phyloP scores from a whole-genome alignment of 2,888 invertebrate genomes.

The Zaprionus obscuricornis region DNA sequence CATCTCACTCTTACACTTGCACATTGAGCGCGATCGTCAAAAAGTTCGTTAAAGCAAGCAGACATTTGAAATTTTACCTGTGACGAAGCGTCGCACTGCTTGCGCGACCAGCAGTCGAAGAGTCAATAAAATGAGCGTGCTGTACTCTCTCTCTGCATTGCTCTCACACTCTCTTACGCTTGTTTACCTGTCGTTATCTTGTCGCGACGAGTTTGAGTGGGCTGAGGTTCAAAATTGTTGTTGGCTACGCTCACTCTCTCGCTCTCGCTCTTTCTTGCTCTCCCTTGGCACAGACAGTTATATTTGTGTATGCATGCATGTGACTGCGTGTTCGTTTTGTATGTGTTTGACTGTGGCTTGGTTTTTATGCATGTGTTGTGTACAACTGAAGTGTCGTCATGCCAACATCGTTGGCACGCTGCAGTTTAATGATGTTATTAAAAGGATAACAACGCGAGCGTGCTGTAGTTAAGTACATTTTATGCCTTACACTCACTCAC shows the following conservation, averaged over 20 bases:
- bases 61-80: constrained; percentile 72
- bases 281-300: not conserved
- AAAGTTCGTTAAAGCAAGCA: constrained; percentile 60
- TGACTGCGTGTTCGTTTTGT: constrained; percentile 12
- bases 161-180: constrained; percentile 9
- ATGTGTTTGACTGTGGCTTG: too few species aligned
- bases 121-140: too few species aligned
- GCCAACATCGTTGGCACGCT: constrained; percentile 30
- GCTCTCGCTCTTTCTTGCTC: not conserved
- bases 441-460: constrained; percentile 10
- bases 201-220: constrained; percentile 25
- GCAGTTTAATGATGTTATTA: constrained; percentile 12
- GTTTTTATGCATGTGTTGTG: constrained; percentile 12
- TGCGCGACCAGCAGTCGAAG: constrained; percentile 14
- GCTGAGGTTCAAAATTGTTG: constrained; percentile 47
- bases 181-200: constrained; percentile 57
- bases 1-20: constrained; percentile 50
- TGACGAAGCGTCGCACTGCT: constrained; percentile 44
- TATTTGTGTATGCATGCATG: not conserved
- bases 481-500: too few species aligned
- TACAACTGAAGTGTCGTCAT: constrained; percentile 34
- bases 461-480: too few species aligned
- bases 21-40: constrained; percentile 44
- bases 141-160: not conserved
- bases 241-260: constrained; percentile 8